Conservation (phyloP, 2,797 vertebrate genomes). For the Parauchenoglanis ngamensis region DNA sequence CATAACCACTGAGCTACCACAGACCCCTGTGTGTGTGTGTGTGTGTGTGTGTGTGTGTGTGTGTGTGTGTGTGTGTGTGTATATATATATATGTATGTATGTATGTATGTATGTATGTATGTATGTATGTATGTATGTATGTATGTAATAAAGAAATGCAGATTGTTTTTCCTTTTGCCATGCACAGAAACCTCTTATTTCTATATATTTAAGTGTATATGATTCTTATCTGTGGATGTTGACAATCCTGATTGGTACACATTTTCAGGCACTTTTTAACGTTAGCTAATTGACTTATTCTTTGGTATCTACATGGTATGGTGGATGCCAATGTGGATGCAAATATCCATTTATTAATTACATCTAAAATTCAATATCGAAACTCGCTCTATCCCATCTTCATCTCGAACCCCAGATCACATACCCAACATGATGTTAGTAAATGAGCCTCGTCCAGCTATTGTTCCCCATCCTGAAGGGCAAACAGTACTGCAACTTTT, state of each 20-base stretch:
- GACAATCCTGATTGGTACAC: not conserved
- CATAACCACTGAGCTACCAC: no score
- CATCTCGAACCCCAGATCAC: constrained; percentile 21
- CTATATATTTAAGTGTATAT: no score
- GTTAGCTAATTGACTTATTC: not conserved
- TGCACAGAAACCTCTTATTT: not conserved
- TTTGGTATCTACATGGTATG: not conserved
- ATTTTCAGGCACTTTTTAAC: not conserved
- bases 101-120: no score
- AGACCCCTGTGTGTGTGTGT: no score
- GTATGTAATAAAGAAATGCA: not conserved
- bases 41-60: no score
- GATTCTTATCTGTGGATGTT: not conserved
- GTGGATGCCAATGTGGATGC: not conserved
- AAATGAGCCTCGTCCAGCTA: not conserved
- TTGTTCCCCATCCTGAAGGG: constrained; percentile 25
- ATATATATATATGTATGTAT: no score
- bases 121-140: no score
- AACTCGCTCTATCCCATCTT: not conserved
- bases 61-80: no score
- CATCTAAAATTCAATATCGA: not conserved
- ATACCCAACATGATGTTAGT: not conserved
- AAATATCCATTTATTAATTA: not conserved
- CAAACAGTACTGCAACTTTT: constrained; percentile 41
- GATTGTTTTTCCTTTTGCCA: not conserved